Conservation (phyloP, 2,113 vertebrate genomes). For the Cyanistes caeruleus region DNA sequence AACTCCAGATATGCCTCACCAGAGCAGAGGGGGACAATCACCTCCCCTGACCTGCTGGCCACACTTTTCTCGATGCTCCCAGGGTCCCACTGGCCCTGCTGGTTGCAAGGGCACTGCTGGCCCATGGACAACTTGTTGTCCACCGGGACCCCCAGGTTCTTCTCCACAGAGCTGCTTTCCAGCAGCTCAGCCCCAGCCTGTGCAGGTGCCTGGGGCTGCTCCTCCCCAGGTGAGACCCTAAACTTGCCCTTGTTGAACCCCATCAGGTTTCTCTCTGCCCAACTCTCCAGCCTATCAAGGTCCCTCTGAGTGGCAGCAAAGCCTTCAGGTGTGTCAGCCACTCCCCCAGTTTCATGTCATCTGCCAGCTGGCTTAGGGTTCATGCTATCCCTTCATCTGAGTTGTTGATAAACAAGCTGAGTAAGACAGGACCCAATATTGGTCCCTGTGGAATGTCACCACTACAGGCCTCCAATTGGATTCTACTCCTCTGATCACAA, state of each 20-base stretch:
- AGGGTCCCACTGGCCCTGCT: neutral
- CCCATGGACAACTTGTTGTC: neutral
- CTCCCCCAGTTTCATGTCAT: neutral
- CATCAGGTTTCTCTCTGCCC: neutral
- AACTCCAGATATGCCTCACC: neutral
- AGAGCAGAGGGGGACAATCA: neutral
- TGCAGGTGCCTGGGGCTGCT: neutral
- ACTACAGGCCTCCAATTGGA: neutral
- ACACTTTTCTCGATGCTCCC: neutral
- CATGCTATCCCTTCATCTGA: neutral
- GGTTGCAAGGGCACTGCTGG: neutral
- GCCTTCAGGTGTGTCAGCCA: neutral
- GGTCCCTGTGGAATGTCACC: neutral
- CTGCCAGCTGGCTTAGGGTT: neutral
- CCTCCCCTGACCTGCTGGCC: neutral
- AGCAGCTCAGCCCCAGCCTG: neutral
- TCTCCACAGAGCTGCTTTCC: neutral
- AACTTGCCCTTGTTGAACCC: neutral
- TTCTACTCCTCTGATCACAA: neutral
- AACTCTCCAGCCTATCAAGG: neutral
- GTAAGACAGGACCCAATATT: neutral
- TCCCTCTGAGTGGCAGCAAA: neutral
- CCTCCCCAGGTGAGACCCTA: neutral
- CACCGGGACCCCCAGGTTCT: neutral
- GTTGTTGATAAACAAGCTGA: neutral